Percentiles rank a stretch among this genome's conserved stretches.
Evolutionary conservation across 2,797 vertebrate genomes (phyloP).

Genomic region (Geotrypetes seraphini): DNA sequence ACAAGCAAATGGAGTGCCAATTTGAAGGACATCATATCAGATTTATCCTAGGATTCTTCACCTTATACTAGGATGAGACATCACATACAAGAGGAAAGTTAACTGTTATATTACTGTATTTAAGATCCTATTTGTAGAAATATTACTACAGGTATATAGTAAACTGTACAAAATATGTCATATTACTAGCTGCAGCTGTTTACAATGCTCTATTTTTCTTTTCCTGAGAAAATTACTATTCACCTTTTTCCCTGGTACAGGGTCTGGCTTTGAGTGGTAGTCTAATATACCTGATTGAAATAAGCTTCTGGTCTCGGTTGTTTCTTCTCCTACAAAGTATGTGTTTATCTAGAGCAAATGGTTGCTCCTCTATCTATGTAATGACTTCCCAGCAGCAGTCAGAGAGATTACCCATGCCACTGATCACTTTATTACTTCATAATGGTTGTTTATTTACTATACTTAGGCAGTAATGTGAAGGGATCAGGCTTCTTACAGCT

Average conservation of each 20-base stretch:
- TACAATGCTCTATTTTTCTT: neutral
- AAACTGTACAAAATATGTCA: neutral
- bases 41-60: no score
- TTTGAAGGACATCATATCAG: no score
- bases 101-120: neutral
- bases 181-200: neutral
- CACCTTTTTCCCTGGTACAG: slow-evolving; percentile 4
- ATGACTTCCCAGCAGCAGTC: slow-evolving; percentile 44
- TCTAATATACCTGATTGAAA: slow-evolving; percentile 21
- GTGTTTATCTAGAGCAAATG: slow-evolving; percentile 40
- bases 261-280: slow-evolving; percentile 10
- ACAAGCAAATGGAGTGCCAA: no score
- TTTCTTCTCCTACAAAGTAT: slow-evolving; percentile 30
- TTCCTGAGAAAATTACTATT: no score
- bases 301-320: slow-evolving; percentile 9
- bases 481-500: slow-evolving; percentile 42
- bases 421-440: slow-evolving; percentile 51
- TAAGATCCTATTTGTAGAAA: neutral
- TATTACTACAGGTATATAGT: neutral
- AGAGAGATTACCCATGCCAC: slow-evolving; percentile 42
- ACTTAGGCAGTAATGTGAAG: slow-evolving; percentile 33
- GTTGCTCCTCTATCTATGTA: slow-evolving; percentile 22
- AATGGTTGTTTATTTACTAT: slow-evolving; percentile 53
- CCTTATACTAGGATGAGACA: no score
- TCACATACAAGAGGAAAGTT: no score